Conservation (phyloP, 2,797 vertebrate species). For the Rachycentron canadum region DNA sequence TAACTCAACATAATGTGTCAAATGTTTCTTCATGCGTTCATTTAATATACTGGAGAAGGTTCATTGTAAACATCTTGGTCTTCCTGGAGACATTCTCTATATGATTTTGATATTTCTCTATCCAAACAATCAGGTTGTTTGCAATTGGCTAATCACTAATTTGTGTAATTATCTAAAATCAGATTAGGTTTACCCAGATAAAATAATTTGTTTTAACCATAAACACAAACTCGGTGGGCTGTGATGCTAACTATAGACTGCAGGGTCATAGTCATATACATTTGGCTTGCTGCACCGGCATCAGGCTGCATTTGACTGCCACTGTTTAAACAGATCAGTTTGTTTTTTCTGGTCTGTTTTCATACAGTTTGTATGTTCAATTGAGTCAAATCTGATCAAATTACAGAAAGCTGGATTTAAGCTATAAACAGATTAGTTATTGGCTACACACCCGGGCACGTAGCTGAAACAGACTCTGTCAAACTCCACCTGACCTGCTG, state of each 20-base stretch:
- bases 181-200: background rate
- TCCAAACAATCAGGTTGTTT: too few species aligned
- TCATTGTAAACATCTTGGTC: background rate
- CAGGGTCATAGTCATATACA: background rate
- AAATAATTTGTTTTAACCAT: background rate
- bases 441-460: slow-evolving; percentile 57
- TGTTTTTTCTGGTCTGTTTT: background rate
- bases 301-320: background rate
- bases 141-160: background rate
- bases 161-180: background rate
- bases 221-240: background rate
- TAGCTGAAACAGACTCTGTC: slow-evolving; percentile 71
- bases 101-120: background rate
- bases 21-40: background rate
- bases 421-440: background rate
- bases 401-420: background rate
- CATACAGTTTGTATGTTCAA: background rate
- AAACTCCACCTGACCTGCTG: slow-evolving; percentile 68
- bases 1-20: background rate
- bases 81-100: background rate
- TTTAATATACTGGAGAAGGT: background rate
- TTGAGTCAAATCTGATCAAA: background rate
- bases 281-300: background rate
- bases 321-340: background rate
- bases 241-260: background rate